Base-by-base conservation (phyloP, 92 coral and sea anemone species). In the Anthopleura xanthogrammica region DNA sequence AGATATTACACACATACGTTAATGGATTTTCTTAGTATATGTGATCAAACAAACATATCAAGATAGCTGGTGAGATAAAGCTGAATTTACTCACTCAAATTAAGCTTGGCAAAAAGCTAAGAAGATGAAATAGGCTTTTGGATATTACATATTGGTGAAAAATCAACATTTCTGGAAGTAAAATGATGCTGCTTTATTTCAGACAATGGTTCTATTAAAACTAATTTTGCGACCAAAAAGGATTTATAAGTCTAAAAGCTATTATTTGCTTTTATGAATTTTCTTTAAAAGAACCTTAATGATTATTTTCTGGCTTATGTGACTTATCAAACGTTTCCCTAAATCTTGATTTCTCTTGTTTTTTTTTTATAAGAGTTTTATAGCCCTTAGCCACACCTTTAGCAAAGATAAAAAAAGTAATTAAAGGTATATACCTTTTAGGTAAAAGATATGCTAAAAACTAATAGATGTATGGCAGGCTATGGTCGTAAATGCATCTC, bases 1-100 rank as follows among this genome's bases (percentile, higher is more conserved):
- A 68, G 74, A 68, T 68, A 68, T 68, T 4, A 68, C 74, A 68
- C 16, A 29, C 19, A 2, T 29, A 68, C 14, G 16, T 13, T 76
- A 76, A 76, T 76, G 79, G 79, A 42, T 76, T 76, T 76, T 76
- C 78, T 43, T 43, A 43, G 39, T 7, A 76, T 43, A 42, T 43
- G 79, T 6, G 40, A 43, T 39, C 23, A 42, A 76, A 76, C 79
- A 76, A 76, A 76, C 60, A 76, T 76, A 12, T 68, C 29, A 68
- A 23, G 74, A 68, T 29, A 24, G 70, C 70, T 23, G 5, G 41
- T 1, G 36, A 68, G 74, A 68, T 68, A 68, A 68, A 68, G 13
- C 41, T 36, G 5, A n/a, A 36, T 68, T 68, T 68, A 68, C 74
- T 68, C 36, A 68, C 12, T 9, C 36, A 62, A 62, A 68, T 68